A percentile compares a stretch with the other conserved stretches of the same genome.
phyloP scores from a whole-genome alignment of 2,888 invertebrate genomes.

The Leucoma salicis region DNA sequence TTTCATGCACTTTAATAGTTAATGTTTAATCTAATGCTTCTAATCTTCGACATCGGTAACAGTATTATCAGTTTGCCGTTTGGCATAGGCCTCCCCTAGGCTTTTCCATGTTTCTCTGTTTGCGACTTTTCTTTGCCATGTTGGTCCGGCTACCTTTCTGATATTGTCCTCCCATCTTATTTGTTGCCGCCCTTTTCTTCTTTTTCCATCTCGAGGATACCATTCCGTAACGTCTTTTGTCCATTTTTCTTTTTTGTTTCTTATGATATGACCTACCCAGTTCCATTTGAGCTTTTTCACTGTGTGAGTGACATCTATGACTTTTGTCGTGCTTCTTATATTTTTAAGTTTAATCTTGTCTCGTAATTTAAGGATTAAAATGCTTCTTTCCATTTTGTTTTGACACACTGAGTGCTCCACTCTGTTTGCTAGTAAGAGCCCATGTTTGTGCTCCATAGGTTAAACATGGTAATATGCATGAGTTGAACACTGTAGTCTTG shows the following conservation, averaged over 20 bases:
- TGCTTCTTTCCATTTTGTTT: constrained; percentile 5
- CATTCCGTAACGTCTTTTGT: neutral
- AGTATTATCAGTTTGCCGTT: neutral
- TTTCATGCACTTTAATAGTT: no score
- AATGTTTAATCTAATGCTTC: no score
- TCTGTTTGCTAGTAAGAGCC: constrained; percentile 5
- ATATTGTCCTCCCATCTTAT: neutral
- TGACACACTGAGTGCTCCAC: constrained; percentile 6
- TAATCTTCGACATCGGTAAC: neutral
- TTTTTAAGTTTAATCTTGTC: neutral
- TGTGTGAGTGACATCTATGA: neutral
- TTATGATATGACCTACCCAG: neutral
- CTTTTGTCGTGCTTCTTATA: neutral
- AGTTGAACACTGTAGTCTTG: constrained; percentile 4
- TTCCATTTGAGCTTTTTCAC: neutral
- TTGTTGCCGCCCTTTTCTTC: neutral
- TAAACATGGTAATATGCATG: constrained; percentile 7
- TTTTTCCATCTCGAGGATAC: neutral
- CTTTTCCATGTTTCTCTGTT: neutral
- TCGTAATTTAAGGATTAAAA: constrained; percentile 1
- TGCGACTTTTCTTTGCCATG: neutral
- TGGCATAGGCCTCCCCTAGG: neutral
- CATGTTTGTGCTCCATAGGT: constrained; percentile 10
- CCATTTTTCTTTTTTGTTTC: neutral
- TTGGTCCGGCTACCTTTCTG: neutral